Conservation (phyloP, 2,888 invertebrate species). For the Drosophila atripex region DNA sequence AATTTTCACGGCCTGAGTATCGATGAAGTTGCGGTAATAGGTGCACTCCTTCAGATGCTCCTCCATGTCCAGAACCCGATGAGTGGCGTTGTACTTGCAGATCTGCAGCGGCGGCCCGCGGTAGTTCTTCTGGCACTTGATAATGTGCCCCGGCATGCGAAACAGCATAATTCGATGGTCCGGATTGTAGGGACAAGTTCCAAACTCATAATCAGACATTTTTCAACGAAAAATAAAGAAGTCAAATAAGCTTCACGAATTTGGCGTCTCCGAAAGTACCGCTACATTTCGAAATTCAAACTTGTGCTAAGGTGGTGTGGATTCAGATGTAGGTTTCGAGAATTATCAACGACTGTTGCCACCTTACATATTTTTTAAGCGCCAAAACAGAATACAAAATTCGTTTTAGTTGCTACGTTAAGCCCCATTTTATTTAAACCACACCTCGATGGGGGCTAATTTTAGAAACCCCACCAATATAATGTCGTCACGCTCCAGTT, state of each 20-base stretch:
- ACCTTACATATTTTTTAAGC: background rate
- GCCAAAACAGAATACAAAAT: too few species aligned
- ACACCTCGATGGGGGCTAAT: background rate
- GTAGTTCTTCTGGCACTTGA: conserved; percentile 59
- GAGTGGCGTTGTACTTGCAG: conserved; percentile 82
- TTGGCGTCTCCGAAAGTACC: background rate
- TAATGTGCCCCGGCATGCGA: conserved; percentile 58
- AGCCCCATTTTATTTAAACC: background rate
- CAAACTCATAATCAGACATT: conserved; percentile 48
- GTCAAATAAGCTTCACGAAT: background rate
- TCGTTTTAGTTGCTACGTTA: background rate
- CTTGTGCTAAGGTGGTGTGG: too few species aligned
- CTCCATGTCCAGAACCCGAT: conserved; percentile 74
- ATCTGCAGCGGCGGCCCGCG: conserved; percentile 70
- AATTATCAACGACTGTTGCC: background rate
- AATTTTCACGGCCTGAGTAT: conserved; percentile 45
- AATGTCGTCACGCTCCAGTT: background rate
- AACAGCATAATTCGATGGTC: conserved; percentile 48
- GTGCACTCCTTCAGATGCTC: conserved; percentile 72
- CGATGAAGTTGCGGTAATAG: conserved; percentile 63
- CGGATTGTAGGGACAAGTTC: conserved; percentile 57
- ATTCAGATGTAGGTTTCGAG: background rate
- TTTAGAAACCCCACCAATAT: background rate
- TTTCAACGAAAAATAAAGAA: too few species aligned
- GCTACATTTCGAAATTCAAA: conserved; percentile 18